A percentile compares a stretch with the other conserved stretches of the same genome.
Conservation (phyloP, 1,140 invertebrate genomes). For the Antheraea pernyi region DNA sequence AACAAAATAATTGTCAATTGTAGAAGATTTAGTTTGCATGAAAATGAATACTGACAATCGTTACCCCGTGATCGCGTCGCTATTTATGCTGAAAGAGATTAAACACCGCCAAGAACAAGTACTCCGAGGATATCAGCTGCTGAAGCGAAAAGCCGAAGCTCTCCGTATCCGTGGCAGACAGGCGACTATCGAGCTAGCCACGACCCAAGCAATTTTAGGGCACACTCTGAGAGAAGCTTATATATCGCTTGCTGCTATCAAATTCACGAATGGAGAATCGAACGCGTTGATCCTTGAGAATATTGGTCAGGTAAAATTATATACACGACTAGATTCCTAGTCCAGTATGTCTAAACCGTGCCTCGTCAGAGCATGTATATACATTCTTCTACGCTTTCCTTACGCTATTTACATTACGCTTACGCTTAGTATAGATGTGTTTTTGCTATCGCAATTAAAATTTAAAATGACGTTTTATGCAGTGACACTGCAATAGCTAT, state of each 20-base stretch:
- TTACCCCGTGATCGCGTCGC: slow-evolving; percentile 63
- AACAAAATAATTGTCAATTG: too few species aligned
- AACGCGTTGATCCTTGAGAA: slow-evolving; percentile 99
- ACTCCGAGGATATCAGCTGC: slow-evolving; percentile 97
- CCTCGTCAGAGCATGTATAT: too few species aligned
- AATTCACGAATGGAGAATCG: slow-evolving; percentile 98
- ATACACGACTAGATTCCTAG: too few species aligned
- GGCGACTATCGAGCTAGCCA: slow-evolving; percentile 88
- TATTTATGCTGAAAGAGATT: slow-evolving; percentile 80
- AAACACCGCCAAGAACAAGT: slow-evolving; percentile 95
- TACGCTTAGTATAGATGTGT: too few species aligned
- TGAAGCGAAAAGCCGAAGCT: slow-evolving; percentile 99
- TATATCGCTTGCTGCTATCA: slow-evolving; percentile 98
- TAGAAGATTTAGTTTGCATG: background rate
- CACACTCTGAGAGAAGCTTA: slow-evolving; percentile 99
- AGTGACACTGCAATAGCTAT: too few species aligned
- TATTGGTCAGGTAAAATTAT: slow-evolving; percentile 87
- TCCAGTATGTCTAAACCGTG: too few species aligned
- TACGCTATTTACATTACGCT: too few species aligned
- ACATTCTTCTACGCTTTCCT: too few species aligned
- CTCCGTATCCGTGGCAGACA: slow-evolving; percentile 96
- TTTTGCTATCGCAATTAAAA: too few species aligned
- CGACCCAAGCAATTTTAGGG: slow-evolving; percentile 98
- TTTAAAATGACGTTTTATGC: too few species aligned
- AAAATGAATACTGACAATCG: slow-evolving; percentile 64